These are phyloP conservation scores for Amphimallon solstitiale DNA, from an alignment of 2,888 invertebrate species.

Conservation along the genomic window DNA sequence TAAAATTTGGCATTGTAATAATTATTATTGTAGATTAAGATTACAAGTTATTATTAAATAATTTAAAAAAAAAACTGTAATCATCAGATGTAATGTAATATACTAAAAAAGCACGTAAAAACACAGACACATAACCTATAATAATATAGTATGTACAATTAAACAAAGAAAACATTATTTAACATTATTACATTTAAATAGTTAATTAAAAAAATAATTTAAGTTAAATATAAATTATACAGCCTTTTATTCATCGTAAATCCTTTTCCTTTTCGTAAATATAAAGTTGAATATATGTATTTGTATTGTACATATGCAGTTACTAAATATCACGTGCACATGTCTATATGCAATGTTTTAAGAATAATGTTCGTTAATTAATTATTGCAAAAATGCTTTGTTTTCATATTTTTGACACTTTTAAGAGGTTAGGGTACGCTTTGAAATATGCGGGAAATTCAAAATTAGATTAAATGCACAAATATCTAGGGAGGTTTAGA, in stretches of 20 bases:
- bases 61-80: conserved; percentile 8
- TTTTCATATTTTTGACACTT: too few relatives aligned
- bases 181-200: conserved; percentile 12
- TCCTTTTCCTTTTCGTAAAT: not conserved
- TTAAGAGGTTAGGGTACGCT: too few relatives aligned
- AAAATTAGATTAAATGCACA: too few relatives aligned
- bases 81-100: conserved; percentile 2
- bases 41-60: not conserved
- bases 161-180: conserved; percentile 16
- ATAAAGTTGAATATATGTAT: too few relatives aligned
- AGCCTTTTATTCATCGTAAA: conserved; percentile 18
- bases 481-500: too few relatives aligned
- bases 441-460: too few relatives aligned
- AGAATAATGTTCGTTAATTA: too few relatives aligned
- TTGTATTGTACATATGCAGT: too few relatives aligned
- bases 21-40: conserved; percentile 5
- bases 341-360: too few relatives aligned
- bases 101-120: conserved; percentile 8
- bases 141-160: conserved; percentile 9
- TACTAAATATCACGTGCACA: too few relatives aligned
- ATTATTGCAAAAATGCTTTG: too few relatives aligned
- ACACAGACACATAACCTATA: not conserved
- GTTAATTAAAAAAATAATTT: conserved; percentile 23
- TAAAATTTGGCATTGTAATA: conserved; percentile 31
- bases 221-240: conserved; percentile 23